A percentile compares a stretch with the other conserved stretches of the same genome.
Evolutionary conservation across 2,888 invertebrate genomes (phyloP).

Genomic region (Pecten maximus): DNA sequence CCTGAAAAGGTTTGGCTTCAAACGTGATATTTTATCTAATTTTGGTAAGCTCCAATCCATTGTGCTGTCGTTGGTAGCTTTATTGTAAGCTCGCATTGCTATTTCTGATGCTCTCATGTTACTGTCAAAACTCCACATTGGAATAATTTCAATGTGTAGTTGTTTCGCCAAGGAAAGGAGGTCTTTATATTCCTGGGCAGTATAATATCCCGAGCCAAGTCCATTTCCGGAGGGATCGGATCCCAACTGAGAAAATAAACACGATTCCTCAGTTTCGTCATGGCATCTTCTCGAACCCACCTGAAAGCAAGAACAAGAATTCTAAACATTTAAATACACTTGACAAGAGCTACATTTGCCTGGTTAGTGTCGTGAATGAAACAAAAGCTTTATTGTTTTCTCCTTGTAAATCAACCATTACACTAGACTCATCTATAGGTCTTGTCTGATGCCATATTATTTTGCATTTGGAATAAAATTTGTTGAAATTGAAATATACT

Average conservation of each 20-base stretch:
- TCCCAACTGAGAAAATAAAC: conserved; percentile 68
- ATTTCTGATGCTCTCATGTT: conserved; percentile 48
- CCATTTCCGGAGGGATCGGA: conserved; percentile 59
- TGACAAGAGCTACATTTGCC: too few species aligned
- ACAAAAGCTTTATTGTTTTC: too few species aligned
- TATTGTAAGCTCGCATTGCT: conserved; percentile 22
- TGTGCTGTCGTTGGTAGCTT: not conserved
- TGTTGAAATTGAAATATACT: too few species aligned
- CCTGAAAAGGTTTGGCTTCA: not conserved
- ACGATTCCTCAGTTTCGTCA: conserved; percentile 60
- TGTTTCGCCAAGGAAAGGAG: conserved; percentile 55
- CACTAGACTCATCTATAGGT: too few species aligned
- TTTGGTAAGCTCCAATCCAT: not conserved
- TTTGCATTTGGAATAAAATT: too few species aligned
- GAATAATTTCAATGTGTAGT: conserved; percentile 61
- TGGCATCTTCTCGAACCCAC: conserved; percentile 60
- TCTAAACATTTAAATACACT: too few species aligned
- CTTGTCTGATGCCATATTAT: too few species aligned
- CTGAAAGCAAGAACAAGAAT: not conserved
- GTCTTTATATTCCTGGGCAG: conserved; percentile 60
- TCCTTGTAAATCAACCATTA: too few species aligned
- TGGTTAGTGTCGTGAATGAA: too few species aligned
- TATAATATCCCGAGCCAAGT: conserved; percentile 61
- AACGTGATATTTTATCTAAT: not conserved
- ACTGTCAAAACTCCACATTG: conserved; percentile 64